Conservation (phyloP, 2,797 vertebrate genomes). For the Sebastes paucispinis region DNA sequence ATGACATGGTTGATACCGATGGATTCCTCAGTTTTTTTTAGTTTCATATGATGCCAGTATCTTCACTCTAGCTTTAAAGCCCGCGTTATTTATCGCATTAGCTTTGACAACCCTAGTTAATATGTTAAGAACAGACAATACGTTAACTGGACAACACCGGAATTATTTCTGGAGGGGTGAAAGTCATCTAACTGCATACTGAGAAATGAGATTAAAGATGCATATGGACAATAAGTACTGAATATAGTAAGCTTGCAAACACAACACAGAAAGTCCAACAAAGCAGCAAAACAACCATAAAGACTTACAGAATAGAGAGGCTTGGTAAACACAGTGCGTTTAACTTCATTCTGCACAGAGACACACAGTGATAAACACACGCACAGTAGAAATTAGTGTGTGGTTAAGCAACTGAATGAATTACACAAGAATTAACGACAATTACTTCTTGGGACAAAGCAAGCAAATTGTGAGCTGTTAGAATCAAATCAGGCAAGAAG, state of each 20-base stretch:
- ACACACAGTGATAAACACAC: constrained; percentile 54
- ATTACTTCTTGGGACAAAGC: neutral
- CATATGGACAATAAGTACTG: neutral
- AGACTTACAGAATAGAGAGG: constrained; percentile 75
- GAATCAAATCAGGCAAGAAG: neutral
- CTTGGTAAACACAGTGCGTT: constrained; percentile 75
- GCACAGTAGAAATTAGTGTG: constrained; percentile 33
- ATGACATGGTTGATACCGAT: too few relatives aligned
- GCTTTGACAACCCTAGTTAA: neutral
- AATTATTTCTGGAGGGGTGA: neutral
- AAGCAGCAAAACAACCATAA: constrained; percentile 19
- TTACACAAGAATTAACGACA: constrained; percentile 8
- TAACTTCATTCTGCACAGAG: constrained; percentile 74
- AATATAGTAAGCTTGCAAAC: neutral
- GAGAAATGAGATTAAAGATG: neutral
- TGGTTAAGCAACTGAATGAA: constrained; percentile 26
- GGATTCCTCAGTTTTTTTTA: too few relatives aligned
- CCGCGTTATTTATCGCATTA: too few relatives aligned
- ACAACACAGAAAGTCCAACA: neutral
- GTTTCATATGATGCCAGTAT: too few relatives aligned
- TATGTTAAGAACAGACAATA: constrained; percentile 4
- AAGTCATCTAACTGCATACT: neutral
- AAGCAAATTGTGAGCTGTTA: constrained; percentile 13
- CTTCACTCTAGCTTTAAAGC: too few relatives aligned
- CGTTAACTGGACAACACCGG: neutral